Conservation (phyloP, 2,113 vertebrate species). For the Stercorarius parasiticus region DNA sequence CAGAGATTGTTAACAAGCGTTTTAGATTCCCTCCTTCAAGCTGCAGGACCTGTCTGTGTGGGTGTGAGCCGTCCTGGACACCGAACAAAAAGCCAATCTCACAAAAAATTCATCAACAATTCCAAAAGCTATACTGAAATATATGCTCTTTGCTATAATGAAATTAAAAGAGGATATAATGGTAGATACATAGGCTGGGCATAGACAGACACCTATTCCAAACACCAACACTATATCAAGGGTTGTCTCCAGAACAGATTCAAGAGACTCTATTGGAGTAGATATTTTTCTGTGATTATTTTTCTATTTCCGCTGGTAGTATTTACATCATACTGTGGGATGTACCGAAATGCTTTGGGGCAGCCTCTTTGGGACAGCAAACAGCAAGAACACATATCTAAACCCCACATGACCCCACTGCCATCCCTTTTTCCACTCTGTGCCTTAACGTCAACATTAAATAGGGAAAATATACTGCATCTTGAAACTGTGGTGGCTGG, state of each 20-base stretch:
- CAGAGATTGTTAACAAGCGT: background rate
- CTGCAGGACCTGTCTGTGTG: background rate
- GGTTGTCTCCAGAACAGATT: background rate
- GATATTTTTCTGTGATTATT: background rate
- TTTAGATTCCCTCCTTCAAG: background rate
- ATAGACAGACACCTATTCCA: background rate
- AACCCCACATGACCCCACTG: background rate
- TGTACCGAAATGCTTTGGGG: background rate
- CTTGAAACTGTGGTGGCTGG: background rate
- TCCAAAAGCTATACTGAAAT: background rate
- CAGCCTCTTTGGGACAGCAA: background rate
- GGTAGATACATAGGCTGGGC: no score
- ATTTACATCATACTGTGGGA: background rate
- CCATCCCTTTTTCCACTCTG: background rate
- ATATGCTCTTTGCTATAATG: background rate
- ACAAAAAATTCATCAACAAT: background rate
- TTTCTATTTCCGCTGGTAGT: background rate
- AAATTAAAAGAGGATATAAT: background rate
- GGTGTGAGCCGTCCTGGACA: background rate
- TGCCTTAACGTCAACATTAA: background rate
- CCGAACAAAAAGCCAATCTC: background rate
- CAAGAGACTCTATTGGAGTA: background rate
- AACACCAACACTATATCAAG: background rate
- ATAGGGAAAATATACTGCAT: fast-evolving
- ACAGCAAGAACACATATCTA: background rate